Conservation (phyloP, 2,113 vertebrate species). For the Phalacrocorax aristotelis region DNA sequence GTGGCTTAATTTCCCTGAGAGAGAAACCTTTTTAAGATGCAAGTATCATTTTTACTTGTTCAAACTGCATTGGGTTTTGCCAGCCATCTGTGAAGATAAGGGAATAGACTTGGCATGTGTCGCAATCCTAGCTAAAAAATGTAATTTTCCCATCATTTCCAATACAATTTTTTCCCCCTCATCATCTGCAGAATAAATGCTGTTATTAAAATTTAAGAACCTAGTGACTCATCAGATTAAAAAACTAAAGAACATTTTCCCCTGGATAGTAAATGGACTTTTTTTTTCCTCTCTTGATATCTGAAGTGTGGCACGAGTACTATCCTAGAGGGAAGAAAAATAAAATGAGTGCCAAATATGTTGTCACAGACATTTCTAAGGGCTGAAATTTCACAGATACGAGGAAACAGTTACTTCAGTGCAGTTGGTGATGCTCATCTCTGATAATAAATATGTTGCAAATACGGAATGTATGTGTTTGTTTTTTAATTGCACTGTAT, state of each 20-base stretch:
- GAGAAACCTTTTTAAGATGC: conserved; percentile 28
- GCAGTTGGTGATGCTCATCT: not conserved
- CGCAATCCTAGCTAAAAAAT: not conserved
- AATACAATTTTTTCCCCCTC: not conserved
- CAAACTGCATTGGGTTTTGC: not conserved
- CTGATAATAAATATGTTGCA: not conserved
- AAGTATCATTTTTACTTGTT: conserved; percentile 28
- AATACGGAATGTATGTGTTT: not conserved
- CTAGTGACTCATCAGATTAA: conserved; percentile 38
- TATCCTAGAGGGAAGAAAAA: not conserved
- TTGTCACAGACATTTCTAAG: not conserved
- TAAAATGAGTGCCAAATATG: not conserved
- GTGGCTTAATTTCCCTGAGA: conserved; percentile 33
- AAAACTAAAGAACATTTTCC: conserved; percentile 8
- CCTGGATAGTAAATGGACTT: not conserved
- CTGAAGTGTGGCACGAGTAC: not conserved
- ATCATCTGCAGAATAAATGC: conserved; percentile 17
- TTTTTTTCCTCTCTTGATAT: not conserved
- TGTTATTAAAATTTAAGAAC: conserved; percentile 29
- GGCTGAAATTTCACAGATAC: not conserved
- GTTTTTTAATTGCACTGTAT: not conserved
- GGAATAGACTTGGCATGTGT: conserved; percentile 22
- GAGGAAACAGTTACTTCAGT: not conserved
- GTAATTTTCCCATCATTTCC: conserved; percentile 3
- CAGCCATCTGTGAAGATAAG: conserved; percentile 47